Evolutionary conservation across 1,140 invertebrate genomes (phyloP), one percentile per base, ranked within the genome.

Genomic region (Brachionus rubens): DNA sequence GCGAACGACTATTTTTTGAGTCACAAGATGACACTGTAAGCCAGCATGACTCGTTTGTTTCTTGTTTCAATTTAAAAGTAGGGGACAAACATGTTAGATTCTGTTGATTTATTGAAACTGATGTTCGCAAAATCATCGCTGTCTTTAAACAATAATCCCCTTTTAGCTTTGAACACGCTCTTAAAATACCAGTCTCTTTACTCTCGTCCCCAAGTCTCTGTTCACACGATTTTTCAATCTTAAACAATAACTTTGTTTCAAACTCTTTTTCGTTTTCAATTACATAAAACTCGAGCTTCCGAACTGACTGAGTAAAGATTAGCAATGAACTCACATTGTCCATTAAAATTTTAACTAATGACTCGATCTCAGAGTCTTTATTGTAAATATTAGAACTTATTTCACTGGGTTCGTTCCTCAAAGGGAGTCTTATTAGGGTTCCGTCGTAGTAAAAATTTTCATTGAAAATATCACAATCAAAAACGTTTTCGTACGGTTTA

Each of bases 261-360:
- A 16, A 14, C 41, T 16, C 50, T 9, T 54, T 68, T 3, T 72
- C 41, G 16, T 43, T 46, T 43, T 76, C 40, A 0, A 82, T 65
- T 76, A 82, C 79, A 78, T 79, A 80, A 40, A 83, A 76, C 70
- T 79, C 68, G 30, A 84, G 75, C 52, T 76, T 70, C 36, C 62
- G 72, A 5, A 84, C 80, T 67, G 81, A 81, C 75, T 83, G 82
- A 1, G 81, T 81, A 76, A 84, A 84, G 14, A 82, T 75, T 0
- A 84, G 78, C 6, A 82, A 36, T 43, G 79, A 80, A 43, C 80
- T 80, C n/a, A 78, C 79, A 30, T 68, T 54, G 33, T 79, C 52
- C 19, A 79, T 56, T 9, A 82, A 70, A 77, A 81, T 79, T 33
- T 79, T 30, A 0, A 84, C 70, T 9, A 84, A 78, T 9, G 65